Conservation (phyloP, 2,113 vertebrate genomes). For the Crotalus helleri region DNA sequence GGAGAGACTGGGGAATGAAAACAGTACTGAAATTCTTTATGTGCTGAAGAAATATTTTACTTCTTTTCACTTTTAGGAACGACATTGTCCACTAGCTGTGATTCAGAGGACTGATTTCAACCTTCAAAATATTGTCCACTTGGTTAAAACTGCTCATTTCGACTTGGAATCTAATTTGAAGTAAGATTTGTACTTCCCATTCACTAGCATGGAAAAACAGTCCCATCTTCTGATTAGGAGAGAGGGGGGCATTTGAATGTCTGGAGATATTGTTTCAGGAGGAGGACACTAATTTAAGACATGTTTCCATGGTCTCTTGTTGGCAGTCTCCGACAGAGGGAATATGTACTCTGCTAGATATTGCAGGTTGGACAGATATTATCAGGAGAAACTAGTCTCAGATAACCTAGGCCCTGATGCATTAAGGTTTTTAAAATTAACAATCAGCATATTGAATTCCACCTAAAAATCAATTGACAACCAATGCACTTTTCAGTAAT, state of each 20-base stretch:
- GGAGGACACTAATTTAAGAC: not conserved
- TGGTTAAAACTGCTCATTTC: not conserved
- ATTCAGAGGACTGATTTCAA: not conserved
- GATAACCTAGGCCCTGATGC: not conserved
- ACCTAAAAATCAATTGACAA: not conserved
- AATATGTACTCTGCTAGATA: not conserved
- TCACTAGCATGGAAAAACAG: not conserved
- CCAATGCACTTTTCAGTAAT: not conserved
- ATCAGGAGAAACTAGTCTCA: not conserved
- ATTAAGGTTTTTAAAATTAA: not conserved
- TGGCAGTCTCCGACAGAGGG: not conserved
- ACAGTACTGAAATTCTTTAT: not conserved
- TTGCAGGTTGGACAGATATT: not conserved
- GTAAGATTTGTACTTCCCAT: not conserved
- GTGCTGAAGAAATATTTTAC: not conserved
- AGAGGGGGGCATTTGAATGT: not conserved
- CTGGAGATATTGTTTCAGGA: not conserved
- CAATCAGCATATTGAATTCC: not conserved
- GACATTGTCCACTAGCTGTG: not conserved
- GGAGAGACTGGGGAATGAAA: not conserved
- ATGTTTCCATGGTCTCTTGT: not conserved
- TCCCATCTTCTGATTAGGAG: not conserved
- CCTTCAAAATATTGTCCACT: not conserved
- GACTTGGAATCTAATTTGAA: not conserved
- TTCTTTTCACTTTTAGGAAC: not conserved